phyloP scores from a whole-genome alignment of 2,113 vertebrate species.

The Misgurnus mizolepis region DNA sequence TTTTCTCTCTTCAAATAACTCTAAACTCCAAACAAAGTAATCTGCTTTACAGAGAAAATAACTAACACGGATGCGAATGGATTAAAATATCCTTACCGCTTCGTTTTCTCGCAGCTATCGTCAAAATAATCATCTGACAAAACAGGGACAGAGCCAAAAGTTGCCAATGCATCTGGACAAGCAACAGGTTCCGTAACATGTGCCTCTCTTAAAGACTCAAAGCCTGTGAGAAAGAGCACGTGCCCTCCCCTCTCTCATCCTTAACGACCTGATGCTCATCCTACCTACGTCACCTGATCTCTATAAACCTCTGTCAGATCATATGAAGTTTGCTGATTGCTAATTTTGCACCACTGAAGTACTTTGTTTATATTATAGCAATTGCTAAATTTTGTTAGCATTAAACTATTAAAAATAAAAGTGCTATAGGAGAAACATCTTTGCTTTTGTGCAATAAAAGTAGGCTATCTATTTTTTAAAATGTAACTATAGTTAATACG shows the following conservation, averaged over 20 bases:
- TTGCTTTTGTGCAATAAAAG: no score
- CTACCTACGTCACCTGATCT: constrained; percentile 26
- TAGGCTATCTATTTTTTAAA: no score
- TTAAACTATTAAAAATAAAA: no score
- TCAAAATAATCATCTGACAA: constrained; percentile 66
- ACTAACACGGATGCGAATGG: background rate
- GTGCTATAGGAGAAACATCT: no score
- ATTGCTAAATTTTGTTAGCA: no score
- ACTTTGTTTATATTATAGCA: no score
- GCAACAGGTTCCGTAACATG: constrained; percentile 65
- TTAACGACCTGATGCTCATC: constrained; percentile 16
- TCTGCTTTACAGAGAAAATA: background rate
- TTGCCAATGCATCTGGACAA: constrained; percentile 74
- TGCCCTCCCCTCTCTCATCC: constrained; percentile 15
- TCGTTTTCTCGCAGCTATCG: constrained; percentile 58
- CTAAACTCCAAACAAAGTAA: background rate
- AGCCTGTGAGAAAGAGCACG: constrained; percentile 41
- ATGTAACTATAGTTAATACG: no score
- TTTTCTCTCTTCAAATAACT: background rate
- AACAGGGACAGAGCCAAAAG: constrained; percentile 66
- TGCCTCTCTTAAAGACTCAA: constrained; percentile 48
- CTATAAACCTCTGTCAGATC: background rate
- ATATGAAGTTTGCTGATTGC: no score
- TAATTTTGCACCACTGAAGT: no score
- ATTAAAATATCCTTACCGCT: constrained; percentile 63